Base-by-base conservation (phyloP, 2,888 invertebrate genomes). In the Apamea sordens region DNA sequence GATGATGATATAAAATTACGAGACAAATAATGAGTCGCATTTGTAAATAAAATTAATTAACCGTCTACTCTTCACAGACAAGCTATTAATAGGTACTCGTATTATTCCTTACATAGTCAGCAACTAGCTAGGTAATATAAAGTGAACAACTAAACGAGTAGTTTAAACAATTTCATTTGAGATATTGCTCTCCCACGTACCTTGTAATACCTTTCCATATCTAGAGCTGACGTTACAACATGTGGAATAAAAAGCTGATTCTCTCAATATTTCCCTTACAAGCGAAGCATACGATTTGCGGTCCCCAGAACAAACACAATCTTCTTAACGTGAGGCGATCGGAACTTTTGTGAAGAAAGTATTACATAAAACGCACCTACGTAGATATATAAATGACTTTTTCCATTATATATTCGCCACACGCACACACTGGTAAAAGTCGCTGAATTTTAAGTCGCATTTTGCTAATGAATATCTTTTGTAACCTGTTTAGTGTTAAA, bases 291-390 rank as follows among this genome's bases (percentile, higher is more conserved):
- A 83, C 67, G 69, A 72, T 83, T n/a, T 68, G 70, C 73, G 70
- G 72, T 59, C 67, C 63, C 65, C 73, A 59, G 78, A 73, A 76
- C 83, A 76, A 86, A 79, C 65, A 83, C 76, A 85, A 85, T 76
- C 76, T 79, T 11, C 76, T 85, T 86, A 79, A 64, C 75, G 70
- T 67, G 75, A 79, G 63, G 59, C 75, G 73, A 76, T 83, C 53
- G 74, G 65, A 63, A 73, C 65, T 32, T 69, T 81, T 71, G 69
- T 73, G 36, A 63, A 50, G 53, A 75, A 73, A 76, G 64, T 76
- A 85, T 64, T 80, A 80, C 76, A 24, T 28, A 50, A 21, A 56
- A 50, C 32, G 6, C 64, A 53, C 21, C 18, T 56, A 47, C 21
- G 7, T 47, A 72, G 18, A 21, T 28, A 15, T 0, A 24, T 56